A percentile compares a stretch with the other conserved stretches of the same genome.
Evolutionary conservation across 2,113 vertebrate species (phyloP).

Genomic region (Antennarius striatus): DNA sequence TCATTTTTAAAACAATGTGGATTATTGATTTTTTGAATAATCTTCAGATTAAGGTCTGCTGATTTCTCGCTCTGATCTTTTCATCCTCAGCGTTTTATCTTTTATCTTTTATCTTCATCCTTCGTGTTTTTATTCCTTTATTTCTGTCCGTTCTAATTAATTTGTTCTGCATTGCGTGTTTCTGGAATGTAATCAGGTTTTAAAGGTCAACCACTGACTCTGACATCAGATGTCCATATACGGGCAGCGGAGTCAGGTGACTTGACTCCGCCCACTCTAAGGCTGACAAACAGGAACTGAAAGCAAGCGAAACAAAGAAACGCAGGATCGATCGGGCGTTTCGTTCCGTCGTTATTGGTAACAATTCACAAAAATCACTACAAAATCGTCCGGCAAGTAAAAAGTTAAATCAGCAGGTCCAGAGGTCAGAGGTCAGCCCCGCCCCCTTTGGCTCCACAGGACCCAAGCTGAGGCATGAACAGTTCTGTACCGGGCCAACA

Average conservation of each 20-base stretch:
- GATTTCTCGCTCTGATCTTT: slow-evolving; percentile 50
- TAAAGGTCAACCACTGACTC: background rate
- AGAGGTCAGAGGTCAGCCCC: no score
- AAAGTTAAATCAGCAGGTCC: no score
- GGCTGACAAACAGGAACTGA: no score
- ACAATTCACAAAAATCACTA: no score
- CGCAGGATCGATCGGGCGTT: no score
- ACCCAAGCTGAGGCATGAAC: no score
- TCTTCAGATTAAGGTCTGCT: slow-evolving; percentile 63
- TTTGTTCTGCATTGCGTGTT: slow-evolving; percentile 2
- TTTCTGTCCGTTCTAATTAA: slow-evolving; percentile 43
- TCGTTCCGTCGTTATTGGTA: no score
- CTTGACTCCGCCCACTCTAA: no score
- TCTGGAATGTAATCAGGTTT: background rate
- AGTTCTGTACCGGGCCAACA: no score
- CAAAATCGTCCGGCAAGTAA: no score
- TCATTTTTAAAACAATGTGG: slow-evolving; percentile 32
- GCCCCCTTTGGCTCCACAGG: no score
- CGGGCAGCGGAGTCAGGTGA: background rate
- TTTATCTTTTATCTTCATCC: slow-evolving; percentile 50
- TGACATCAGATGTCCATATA: background rate
- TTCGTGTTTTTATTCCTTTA: slow-evolving; percentile 33
- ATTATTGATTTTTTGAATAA: slow-evolving; percentile 65
- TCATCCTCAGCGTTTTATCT: slow-evolving; percentile 37
- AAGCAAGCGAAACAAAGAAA: background rate